phyloP scores from a whole-genome alignment of 2,888 invertebrate species.

The Athalia cordata region DNA sequence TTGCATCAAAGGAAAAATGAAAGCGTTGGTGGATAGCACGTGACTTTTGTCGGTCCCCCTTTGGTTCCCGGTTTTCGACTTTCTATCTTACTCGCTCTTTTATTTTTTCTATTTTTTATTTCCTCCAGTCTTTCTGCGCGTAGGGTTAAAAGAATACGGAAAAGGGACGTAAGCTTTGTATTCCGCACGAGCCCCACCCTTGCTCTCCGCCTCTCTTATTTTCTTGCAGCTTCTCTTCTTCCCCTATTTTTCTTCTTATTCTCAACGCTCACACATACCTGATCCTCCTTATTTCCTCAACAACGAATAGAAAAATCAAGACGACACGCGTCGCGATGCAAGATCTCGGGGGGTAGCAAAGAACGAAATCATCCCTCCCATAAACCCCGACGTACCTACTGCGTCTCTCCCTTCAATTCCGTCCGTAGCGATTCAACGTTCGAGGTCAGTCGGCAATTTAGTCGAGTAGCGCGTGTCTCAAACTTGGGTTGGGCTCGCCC shows the following conservation, averaged over 20 bases:
- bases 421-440: neutral
- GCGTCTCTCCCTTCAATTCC: neutral
- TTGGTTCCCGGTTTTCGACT: neutral
- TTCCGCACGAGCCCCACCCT: conserved; percentile 29
- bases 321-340: conserved; percentile 30
- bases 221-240: neutral
- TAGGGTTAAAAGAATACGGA: neutral
- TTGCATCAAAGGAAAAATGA: conserved; percentile 26
- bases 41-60: neutral
- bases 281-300: neutral
- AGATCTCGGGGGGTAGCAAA: neutral
- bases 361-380: neutral
- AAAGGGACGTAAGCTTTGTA: conserved; percentile 18
- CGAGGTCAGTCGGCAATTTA: conserved; percentile 40
- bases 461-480: conserved; percentile 3
- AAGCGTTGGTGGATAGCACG: neutral
- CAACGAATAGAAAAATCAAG: conserved; percentile 40
- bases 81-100: conserved; percentile 6
- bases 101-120: neutral
- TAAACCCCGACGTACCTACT: neutral
- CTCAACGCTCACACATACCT: neutral
- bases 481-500: too few species aligned
- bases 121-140: too few species aligned
- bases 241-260: neutral
- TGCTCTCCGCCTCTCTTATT: neutral